Percentiles rank a stretch among this genome's conserved stretches.
Conservation (phyloP, 2,797 vertebrate species). For the Anguilla marmorata region DNA sequence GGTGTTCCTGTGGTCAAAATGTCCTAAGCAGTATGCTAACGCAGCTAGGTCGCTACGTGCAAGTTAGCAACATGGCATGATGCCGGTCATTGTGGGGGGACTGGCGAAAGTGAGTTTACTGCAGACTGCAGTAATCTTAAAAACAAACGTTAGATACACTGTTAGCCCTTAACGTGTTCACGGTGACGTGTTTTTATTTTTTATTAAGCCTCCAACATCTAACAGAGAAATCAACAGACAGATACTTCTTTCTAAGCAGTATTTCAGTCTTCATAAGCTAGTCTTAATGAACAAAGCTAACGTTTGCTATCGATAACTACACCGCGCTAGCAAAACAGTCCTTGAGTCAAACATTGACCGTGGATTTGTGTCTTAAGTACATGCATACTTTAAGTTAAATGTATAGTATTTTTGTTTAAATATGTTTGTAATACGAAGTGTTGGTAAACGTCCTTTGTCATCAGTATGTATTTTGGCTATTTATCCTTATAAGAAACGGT, state of each 20-base stretch:
- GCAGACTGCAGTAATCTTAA: neutral
- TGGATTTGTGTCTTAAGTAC: neutral
- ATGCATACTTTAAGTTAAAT: neutral
- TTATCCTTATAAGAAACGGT: neutral
- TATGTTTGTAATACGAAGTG: neutral
- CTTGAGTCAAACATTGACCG: neutral
- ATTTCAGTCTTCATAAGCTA: neutral
- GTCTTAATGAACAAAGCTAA: neutral
- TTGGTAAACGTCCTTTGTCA: neutral
- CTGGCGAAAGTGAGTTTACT: slow-evolving; percentile 8
- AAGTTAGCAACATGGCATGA: neutral
- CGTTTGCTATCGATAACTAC: neutral
- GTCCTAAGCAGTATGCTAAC: neutral
- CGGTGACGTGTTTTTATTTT: neutral
- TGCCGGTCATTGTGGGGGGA: slow-evolving; percentile 14
- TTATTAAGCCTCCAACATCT: no score
- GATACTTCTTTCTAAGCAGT: neutral
- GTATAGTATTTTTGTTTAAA: neutral
- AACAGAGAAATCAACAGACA: neutral
- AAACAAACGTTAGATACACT: neutral
- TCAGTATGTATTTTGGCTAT: neutral
- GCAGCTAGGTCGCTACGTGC: neutral
- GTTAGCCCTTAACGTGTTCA: neutral
- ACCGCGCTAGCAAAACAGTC: neutral
- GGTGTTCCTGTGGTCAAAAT: neutral